Percentiles rank a stretch among this genome's conserved stretches.
Evolutionary conservation across 2,888 invertebrate species (phyloP).

Genomic region (Drosophila flavopinicola): DNA sequence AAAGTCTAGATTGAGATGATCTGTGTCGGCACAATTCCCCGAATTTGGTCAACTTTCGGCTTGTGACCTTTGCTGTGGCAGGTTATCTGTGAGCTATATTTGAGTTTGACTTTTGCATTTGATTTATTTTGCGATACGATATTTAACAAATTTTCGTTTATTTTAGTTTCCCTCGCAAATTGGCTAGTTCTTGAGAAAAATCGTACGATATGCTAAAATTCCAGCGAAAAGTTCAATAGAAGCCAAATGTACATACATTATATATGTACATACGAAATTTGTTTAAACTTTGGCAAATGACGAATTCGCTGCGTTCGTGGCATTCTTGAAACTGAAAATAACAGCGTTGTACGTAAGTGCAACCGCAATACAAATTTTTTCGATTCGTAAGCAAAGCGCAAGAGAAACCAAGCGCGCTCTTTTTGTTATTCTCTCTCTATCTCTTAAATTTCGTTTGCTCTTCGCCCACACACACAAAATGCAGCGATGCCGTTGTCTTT

Average conservation of each 20-base stretch:
- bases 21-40: constrained; percentile 11
- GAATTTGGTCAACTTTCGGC: constrained; percentile 28
- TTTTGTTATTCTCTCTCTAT: constrained; percentile 5
- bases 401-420: constrained; percentile 7
- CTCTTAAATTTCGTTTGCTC: constrained; percentile 14
- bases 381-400: constrained; percentile 2
- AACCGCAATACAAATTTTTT: constrained; percentile 23
- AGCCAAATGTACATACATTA: neutral
- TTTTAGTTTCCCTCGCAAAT: too few relatives aligned
- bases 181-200: too few relatives aligned
- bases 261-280: neutral
- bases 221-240: too few relatives aligned
- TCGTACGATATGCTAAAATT: neutral
- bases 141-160: too few relatives aligned
- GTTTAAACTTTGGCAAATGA: constrained; percentile 3
- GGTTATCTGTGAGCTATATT: constrained; percentile 27
- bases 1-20: constrained; percentile 24
- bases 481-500: constrained; percentile 43
- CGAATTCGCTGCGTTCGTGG: constrained; percentile 47
- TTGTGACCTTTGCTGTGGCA: constrained; percentile 23
- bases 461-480: constrained; percentile 57
- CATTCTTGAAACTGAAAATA: constrained; percentile 39
- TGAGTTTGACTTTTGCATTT: neutral
- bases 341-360: constrained; percentile 18
- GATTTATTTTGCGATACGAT: neutral